Evolutionary conservation across 2,113 vertebrate species (phyloP), one percentile per base, ranked within the genome.

Genomic region (Oncorhynchus clarkii): DNA sequence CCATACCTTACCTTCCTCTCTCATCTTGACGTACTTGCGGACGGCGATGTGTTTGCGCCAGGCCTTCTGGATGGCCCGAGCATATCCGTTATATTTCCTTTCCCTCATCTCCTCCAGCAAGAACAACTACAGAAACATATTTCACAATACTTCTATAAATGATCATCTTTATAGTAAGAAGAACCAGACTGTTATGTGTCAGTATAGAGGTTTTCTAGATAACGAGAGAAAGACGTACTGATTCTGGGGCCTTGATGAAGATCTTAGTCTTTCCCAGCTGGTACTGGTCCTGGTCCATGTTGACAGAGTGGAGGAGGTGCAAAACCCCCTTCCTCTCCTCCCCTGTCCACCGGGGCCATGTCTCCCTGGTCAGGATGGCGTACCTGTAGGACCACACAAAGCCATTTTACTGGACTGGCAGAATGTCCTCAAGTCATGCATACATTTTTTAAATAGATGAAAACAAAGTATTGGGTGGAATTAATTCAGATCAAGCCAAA

Each of bases 241-340:
- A 96, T 85, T 96, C 95, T 0, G 95, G 95, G 7, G 95, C 95
- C 75, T 96, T 96, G 84, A 96, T 93, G 85, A 96, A 96, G 76
- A 96, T 86, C 82, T 95, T 96, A 77, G 72, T 82, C 75, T 89
- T 92, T 12, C 95, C 95, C 71, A 96, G 87, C 85, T 96, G 95
- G 91, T 87, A 96, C 87, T 96, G 94, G 78, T 95, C 95, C 0
- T 88, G 76, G 70, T 96, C 95, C 95, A 96, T 95, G 81, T 95
- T 84, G 72, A 96, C 95, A 0, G 94, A 93, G 26, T 69, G 86
- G 54, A 96, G 91, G n/a, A 96, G 92, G 78, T 94, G 94, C 18
- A 94, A 80, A 14, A 95, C 94, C 0, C 95, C 95, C 69, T 92
- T 83, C 11, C 87, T 92, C 88, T 95, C 80, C 0, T 95, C 92